A percentile compares a stretch with the other conserved stretches of the same genome.
Evolutionary conservation across 2,797 vertebrate genomes (phyloP).

Genomic region (Epinephelus awoara): DNA sequence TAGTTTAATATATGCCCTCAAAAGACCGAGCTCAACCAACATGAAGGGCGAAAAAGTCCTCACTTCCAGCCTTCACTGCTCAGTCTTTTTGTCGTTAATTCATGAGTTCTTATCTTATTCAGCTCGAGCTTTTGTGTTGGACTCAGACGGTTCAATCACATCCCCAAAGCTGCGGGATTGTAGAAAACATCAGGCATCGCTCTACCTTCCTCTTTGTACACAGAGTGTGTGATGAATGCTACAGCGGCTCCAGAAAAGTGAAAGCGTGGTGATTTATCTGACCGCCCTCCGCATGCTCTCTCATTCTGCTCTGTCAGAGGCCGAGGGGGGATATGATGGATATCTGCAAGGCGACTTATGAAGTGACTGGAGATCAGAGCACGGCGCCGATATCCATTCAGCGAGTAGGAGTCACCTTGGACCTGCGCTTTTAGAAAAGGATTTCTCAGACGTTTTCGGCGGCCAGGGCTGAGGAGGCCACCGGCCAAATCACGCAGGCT

Average conservation of each 20-base stretch:
- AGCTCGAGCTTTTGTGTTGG: conserved; percentile 2
- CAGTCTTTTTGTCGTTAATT: background rate
- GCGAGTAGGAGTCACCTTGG: conserved; percentile 42
- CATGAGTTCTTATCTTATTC: conserved; percentile 5
- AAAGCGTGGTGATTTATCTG: conserved; percentile 44
- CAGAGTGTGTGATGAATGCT: conserved; percentile 36
- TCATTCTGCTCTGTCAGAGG: conserved; percentile 20
- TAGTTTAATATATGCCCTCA: background rate
- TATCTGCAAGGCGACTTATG: conserved; percentile 23
- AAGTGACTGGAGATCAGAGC: conserved; percentile 30
- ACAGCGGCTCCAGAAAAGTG: conserved; percentile 13
- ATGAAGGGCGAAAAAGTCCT: background rate
- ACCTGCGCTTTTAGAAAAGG: background rate
- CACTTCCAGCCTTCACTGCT: background rate
- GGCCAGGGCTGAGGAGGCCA: background rate
- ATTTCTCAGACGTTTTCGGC: background rate
- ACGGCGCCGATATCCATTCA: background rate
- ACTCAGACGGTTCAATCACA: conserved; percentile 10
- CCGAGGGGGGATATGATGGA: conserved; percentile 28
- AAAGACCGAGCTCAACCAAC: background rate
- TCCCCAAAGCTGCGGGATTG: background rate
- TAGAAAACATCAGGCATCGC: background rate
- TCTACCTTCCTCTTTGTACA: background rate
- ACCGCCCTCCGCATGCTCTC: background rate
- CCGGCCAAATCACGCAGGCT: conserved; percentile 7